Percentiles rank a stretch among this genome's conserved stretches.
Evolutionary conservation across 2,113 vertebrate species (phyloP).

Genomic region (Grallaria varia): DNA sequence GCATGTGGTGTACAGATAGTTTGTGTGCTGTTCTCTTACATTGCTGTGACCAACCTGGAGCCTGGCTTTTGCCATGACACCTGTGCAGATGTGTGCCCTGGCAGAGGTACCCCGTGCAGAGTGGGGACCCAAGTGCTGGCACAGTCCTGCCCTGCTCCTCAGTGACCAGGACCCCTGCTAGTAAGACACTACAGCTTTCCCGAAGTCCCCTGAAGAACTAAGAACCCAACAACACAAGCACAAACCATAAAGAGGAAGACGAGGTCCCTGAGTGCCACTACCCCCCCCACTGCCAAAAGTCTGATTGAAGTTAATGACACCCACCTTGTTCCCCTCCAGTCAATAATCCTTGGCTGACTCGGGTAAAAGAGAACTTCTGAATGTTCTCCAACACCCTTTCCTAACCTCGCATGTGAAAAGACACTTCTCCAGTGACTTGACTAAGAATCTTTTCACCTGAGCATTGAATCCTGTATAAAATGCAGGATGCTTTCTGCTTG

Average conservation of each 20-base stretch:
- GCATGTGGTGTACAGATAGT: not conserved
- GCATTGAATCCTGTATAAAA: not conserved
- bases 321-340: not conserved
- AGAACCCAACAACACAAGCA: not conserved
- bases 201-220: too few relatives aligned
- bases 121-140: not conserved
- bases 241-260: not conserved
- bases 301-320: not conserved
- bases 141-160: not conserved
- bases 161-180: accelerated
- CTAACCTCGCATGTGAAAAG: not conserved
- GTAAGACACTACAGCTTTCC: not conserved
- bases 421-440: not conserved
- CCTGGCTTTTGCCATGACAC: not conserved
- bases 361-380: not conserved
- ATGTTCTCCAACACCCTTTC: not conserved
- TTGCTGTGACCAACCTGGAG: not conserved
- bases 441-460: not conserved
- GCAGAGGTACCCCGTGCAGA: accelerated
- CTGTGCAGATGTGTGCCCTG: not conserved
- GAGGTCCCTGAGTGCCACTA: not conserved
- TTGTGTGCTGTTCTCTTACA: too few relatives aligned
- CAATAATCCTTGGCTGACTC: not conserved
- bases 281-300: not conserved
- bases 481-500: not conserved